Evolutionary conservation across 2,113 vertebrate genomes (phyloP).

Genomic region (Malurus elegans): DNA sequence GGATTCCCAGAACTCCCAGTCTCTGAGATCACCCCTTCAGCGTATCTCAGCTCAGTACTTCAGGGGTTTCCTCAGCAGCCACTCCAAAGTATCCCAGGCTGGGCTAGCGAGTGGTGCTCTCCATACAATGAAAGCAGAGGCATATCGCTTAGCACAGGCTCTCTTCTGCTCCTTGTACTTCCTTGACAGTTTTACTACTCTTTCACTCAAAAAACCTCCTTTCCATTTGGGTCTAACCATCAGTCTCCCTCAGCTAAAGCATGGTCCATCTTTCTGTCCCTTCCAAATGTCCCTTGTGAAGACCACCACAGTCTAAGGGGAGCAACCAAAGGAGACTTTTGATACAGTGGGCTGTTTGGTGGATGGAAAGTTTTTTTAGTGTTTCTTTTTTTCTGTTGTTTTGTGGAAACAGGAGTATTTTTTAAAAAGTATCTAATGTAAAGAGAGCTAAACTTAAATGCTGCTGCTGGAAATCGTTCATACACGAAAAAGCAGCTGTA

Average conservation of each 20-base stretch:
- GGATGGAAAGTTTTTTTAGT: neutral
- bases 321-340: neutral
- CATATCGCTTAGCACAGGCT: neutral
- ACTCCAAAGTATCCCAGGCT: neutral
- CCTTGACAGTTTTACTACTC: neutral
- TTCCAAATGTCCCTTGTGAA: neutral
- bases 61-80: neutral
- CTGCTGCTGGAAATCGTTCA: neutral
- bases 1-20: neutral
- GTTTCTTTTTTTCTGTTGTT: neutral
- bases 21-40: neutral
- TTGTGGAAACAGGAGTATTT: neutral
- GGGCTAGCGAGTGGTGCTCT: rapidly evolving
- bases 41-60: rapidly evolving
- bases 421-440: neutral
- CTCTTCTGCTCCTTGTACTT: neutral
- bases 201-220: neutral
- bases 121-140: neutral
- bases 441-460: neutral
- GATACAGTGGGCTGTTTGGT: neutral
- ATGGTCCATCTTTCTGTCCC: neutral
- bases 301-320: neutral
- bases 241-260: neutral
- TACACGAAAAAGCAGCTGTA: neutral
- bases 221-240: neutral